phyloP scores from a whole-genome alignment of 2,797 vertebrate genomes.

The Microcaecilia unicolor region DNA sequence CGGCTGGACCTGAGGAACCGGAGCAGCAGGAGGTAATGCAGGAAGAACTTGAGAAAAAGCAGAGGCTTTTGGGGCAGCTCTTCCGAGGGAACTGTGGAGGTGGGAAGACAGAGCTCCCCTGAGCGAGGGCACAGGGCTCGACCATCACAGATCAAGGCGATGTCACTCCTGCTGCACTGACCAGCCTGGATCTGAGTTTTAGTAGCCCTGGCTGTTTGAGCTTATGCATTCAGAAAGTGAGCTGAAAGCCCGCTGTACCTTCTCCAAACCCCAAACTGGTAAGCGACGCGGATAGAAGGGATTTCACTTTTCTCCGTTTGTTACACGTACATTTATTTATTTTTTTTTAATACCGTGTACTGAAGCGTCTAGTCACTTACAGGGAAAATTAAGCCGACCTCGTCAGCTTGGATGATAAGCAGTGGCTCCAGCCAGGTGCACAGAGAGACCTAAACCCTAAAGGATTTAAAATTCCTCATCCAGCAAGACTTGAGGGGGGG shows the following conservation, averaged over 20 bases:
- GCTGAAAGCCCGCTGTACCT: not conserved
- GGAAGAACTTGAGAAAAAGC: no score
- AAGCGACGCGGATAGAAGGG: not conserved
- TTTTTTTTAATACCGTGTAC: not conserved
- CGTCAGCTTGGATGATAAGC: no score
- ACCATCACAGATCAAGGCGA: conserved; percentile 2
- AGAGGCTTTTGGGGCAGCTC: not conserved
- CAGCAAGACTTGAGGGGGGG: no score
- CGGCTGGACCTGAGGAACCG: not conserved
- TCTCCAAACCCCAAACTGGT: accelerated
- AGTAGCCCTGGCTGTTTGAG: not conserved
- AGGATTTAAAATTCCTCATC: no score
- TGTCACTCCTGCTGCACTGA: conserved; percentile 15
- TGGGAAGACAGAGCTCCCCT: not conserved
- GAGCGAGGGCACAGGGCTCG: accelerated
- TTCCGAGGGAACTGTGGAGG: not conserved
- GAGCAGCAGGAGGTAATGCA: no score
- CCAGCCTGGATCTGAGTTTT: conserved; percentile 1
- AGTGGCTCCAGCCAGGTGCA: no score
- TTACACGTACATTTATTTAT: not conserved
- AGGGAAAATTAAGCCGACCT: not conserved
- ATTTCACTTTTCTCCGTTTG: not conserved
- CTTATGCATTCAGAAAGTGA: not conserved
- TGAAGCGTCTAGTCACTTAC: not conserved
- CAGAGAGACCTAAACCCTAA: no score